Evolutionary conservation across 2,888 invertebrate genomes (phyloP).

Genomic region (Bimastos eiseni): DNA sequence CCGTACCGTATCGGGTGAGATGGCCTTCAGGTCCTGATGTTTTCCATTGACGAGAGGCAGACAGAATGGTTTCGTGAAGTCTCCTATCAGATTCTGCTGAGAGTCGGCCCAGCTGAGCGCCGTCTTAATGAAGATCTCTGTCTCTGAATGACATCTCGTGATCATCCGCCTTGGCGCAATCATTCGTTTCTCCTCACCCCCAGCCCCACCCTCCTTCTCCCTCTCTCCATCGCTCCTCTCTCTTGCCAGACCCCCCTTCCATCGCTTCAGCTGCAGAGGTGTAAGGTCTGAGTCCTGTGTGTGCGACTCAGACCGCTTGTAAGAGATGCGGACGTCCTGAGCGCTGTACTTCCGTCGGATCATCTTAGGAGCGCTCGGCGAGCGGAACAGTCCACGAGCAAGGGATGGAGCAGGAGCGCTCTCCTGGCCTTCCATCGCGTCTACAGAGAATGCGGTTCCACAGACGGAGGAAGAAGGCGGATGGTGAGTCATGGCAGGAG

Average conservation of each 20-base stretch:
- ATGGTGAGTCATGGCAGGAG: background rate
- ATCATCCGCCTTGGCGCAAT: slow-evolving; percentile 24
- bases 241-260: background rate
- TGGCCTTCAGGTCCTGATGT: slow-evolving; percentile 57
- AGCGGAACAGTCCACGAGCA: slow-evolving; percentile 22
- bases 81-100: slow-evolving; percentile 52
- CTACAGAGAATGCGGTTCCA: too few species aligned
- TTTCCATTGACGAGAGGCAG: slow-evolving; percentile 54
- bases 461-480: background rate
- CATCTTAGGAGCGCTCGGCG: slow-evolving; percentile 29
- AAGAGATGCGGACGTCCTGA: background rate
- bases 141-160: slow-evolving; percentile 35
- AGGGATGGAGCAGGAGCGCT: background rate
- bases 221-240: background rate
- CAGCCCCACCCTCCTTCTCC: background rate
- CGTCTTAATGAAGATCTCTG: slow-evolving; percentile 34
- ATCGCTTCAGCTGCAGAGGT: slow-evolving; percentile 28
- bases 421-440: background rate
- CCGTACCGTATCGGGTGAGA: slow-evolving; percentile 53
- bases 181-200: background rate
- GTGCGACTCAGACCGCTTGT: slow-evolving; percentile 30
- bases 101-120: slow-evolving; percentile 43
- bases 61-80: slow-evolving; percentile 49
- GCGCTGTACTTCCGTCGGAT: background rate
- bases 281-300: slow-evolving; percentile 20